Evolutionary conservation across 1,140 invertebrate genomes (phyloP).

Genomic region (Tribolium castaneum): DNA sequence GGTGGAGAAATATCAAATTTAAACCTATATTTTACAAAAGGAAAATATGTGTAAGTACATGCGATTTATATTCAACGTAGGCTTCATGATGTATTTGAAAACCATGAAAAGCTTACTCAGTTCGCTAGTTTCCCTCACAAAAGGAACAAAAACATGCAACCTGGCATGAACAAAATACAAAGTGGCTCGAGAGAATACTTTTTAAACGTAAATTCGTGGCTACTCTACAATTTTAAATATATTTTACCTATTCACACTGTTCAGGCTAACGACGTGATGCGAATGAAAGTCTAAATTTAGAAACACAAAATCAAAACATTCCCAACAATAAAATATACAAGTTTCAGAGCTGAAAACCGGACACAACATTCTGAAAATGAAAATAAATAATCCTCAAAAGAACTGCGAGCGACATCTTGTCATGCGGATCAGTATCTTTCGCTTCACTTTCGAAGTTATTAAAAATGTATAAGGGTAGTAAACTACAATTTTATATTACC

Average conservation of each 20-base stretch:
- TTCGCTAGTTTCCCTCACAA: constrained; percentile 27
- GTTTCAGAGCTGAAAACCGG: too few relatives aligned
- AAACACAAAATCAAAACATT: neutral
- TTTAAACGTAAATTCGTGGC: constrained; percentile 13
- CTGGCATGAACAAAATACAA: constrained; percentile 35
- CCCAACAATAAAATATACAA: neutral
- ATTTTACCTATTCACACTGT: neutral
- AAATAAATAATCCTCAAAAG: too few relatives aligned
- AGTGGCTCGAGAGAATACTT: constrained; percentile 9
- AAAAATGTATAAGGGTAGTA: too few relatives aligned
- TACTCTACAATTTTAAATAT: constrained; percentile 5
- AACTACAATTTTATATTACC: too few relatives aligned
- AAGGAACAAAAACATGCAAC: constrained; percentile 40
- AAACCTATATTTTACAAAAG: neutral
- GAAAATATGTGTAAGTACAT: neutral
- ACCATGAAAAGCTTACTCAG: constrained; percentile 31
- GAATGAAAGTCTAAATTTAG: neutral
- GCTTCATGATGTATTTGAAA: constrained; percentile 32
- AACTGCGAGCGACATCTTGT: too few relatives aligned
- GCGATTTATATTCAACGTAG: constrained; percentile 24
- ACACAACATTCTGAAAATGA: too few relatives aligned
- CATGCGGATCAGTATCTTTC: too few relatives aligned
- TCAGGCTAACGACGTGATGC: neutral
- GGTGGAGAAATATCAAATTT: neutral
- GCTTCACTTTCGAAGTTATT: too few relatives aligned